Conservation (phyloP, 2,113 vertebrate species). For the Picathartes gymnocephalus region DNA sequence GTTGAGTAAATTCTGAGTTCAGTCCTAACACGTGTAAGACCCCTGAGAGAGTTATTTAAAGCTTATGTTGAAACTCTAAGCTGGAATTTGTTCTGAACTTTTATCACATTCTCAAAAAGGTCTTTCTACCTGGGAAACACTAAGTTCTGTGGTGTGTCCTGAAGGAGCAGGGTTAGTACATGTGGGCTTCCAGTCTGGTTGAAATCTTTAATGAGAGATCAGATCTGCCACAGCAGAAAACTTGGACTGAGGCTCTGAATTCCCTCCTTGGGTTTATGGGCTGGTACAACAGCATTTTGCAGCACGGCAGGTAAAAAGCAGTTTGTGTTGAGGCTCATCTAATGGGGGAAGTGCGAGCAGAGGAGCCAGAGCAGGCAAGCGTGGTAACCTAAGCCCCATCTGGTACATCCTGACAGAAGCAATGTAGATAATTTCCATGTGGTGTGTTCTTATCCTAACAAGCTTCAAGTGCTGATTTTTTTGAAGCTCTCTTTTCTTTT, state of each 20-base stretch:
- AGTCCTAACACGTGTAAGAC: not conserved
- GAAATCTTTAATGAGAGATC: not conserved
- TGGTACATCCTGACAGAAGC: not conserved
- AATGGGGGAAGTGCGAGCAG: not conserved
- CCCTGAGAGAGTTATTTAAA: not conserved
- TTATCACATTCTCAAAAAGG: not conserved
- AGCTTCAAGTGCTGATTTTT: not conserved
- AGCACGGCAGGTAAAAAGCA: not conserved
- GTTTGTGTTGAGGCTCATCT: not conserved
- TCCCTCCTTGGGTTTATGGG: not conserved
- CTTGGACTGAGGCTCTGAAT: not conserved
- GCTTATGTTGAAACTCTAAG: not conserved
- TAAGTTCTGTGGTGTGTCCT: not conserved
- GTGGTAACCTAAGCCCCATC: not conserved
- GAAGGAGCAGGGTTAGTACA: not conserved
- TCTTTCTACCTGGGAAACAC: not conserved
- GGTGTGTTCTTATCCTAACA: not conserved
- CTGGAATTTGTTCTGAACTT: not conserved
- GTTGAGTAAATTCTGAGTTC: not conserved
- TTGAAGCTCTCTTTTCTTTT: not conserved
- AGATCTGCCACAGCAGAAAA: not conserved
- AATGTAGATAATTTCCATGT: not conserved
- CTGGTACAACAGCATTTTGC: not conserved
- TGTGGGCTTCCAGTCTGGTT: accelerated
- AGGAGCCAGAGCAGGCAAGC: not conserved